Evolutionary conservation across 1,140 invertebrate genomes (phyloP).

Genomic region (Bombus waltoni): DNA sequence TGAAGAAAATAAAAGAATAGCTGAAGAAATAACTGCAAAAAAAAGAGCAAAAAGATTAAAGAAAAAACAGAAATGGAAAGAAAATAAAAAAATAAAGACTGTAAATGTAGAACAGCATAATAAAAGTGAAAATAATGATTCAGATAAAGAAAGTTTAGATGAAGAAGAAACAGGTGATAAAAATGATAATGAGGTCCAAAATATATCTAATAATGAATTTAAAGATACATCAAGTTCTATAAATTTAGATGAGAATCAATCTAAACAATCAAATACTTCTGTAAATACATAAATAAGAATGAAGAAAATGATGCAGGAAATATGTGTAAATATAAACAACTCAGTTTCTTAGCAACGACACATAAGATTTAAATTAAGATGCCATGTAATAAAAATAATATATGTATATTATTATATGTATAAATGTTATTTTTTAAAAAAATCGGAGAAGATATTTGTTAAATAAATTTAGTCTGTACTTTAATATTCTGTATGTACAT

Average conservation of each 20-base stretch:
- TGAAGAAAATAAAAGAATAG: conserved; percentile 89
- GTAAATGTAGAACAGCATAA: conserved; percentile 43
- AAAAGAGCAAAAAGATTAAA: conserved; percentile 92
- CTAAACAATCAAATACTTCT: background rate
- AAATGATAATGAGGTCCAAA: conserved; percentile 55
- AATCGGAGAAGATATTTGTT: background rate
- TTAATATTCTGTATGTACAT: background rate
- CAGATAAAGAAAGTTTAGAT: conserved; percentile 33
- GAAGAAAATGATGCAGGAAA: conserved; percentile 14
- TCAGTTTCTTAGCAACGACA: background rate
- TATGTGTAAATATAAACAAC: background rate
- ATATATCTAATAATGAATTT: background rate
- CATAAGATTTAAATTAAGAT: background rate
- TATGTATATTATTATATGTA: background rate
- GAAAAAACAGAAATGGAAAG: conserved; percentile 86
- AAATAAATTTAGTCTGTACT: background rate
- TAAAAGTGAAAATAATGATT: conserved; percentile 64
- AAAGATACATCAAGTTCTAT: background rate
- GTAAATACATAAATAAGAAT: background rate
- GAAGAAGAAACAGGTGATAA: conserved; percentile 54
- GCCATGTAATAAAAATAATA: background rate
- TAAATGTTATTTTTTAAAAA: background rate
- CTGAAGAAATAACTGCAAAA: conserved; percentile 92
- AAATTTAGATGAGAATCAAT: background rate
- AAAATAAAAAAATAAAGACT: conserved; percentile 83